Percentiles rank a stretch among this genome's conserved stretches.
Conservation (phyloP, 2,888 invertebrate genomes). For the Gari tellinella region DNA sequence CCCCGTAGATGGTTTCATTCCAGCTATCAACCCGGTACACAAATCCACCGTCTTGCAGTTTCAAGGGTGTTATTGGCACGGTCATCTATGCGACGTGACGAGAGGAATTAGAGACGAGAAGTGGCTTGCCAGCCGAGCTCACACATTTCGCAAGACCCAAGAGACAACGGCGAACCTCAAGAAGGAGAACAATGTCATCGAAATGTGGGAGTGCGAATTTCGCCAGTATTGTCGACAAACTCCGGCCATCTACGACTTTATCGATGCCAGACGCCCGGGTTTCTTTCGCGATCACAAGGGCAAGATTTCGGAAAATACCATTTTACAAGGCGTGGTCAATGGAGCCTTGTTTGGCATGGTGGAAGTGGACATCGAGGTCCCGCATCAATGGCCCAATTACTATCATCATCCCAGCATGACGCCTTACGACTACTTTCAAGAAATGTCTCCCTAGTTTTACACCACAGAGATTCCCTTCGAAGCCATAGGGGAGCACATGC, state of each 20-base stretch:
- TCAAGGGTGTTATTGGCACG: too few relatives aligned
- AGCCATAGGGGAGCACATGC: slow-evolving; percentile 44
- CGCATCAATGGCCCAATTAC: slow-evolving; percentile 21
- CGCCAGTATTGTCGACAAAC: slow-evolving; percentile 22
- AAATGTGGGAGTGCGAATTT: slow-evolving; percentile 53
- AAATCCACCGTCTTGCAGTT: too few relatives aligned
- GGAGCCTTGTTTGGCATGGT: slow-evolving; percentile 38
- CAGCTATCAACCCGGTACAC: too few relatives aligned
- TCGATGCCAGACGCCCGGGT: slow-evolving; percentile 8
- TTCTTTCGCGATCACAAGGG: slow-evolving; percentile 25
- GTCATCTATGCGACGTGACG: slow-evolving; percentile 2
- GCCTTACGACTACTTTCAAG: slow-evolving; percentile 35
- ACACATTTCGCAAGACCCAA: slow-evolving; percentile 21
- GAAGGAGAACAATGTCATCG: slow-evolving; percentile 18
- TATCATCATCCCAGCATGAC: slow-evolving; percentile 27
- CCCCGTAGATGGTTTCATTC: slow-evolving; percentile 34
- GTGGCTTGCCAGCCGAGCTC: slow-evolving; percentile 2
- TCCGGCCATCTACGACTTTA: slow-evolving; percentile 34
- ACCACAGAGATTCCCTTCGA: slow-evolving; percentile 42
- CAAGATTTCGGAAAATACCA: slow-evolving; percentile 14
- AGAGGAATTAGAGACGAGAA: slow-evolving; percentile 5
- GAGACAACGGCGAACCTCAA: slow-evolving; percentile 11
- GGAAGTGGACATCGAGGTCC: slow-evolving; percentile 45
- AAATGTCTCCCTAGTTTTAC: slow-evolving; percentile 49
- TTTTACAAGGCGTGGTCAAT: slow-evolving; percentile 27